A percentile compares a stretch with the other conserved stretches of the same genome.
Evolutionary conservation across 1,140 invertebrate species (phyloP).

Genomic region (Mactra quadrangularis): DNA sequence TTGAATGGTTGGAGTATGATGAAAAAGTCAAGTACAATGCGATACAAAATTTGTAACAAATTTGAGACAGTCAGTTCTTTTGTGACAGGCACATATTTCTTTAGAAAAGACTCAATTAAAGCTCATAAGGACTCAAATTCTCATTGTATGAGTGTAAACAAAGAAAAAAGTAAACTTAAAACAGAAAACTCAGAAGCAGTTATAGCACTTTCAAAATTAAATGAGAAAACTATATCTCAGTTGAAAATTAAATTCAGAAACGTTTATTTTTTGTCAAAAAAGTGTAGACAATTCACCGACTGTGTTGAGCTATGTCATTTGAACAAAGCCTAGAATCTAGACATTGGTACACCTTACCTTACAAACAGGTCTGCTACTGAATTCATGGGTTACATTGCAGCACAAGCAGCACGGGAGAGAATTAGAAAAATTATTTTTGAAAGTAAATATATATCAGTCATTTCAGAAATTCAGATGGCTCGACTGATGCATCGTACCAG

Average conservation of each 20-base stretch:
- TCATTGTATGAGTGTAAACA: background rate
- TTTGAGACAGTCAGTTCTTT: too few species aligned
- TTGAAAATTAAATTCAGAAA: conserved; percentile 49
- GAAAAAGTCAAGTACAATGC: too few species aligned
- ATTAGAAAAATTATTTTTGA: conserved; percentile 11
- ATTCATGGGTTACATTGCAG: conserved; percentile 30
- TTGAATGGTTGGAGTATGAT: too few species aligned
- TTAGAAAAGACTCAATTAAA: too few species aligned
- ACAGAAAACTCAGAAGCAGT: background rate
- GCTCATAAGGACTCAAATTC: background rate
- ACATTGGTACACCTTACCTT: conserved; percentile 24
- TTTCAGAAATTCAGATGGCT: conserved; percentile 55
- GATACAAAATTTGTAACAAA: too few species aligned
- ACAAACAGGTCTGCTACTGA: conserved; percentile 28
- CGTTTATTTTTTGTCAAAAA: conserved; percentile 18
- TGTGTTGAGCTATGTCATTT: conserved; percentile 41
- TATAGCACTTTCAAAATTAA: background rate
- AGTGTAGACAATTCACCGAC: conserved; percentile 35
- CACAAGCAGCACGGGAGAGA: conserved; percentile 24
- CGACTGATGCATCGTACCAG: conserved; percentile 42
- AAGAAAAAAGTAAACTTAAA: background rate
- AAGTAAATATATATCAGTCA: conserved; percentile 36
- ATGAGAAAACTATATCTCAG: conserved; percentile 24
- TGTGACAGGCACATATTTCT: too few species aligned
- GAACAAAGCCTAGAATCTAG: conserved; percentile 16